Evolutionary conservation across 2,888 invertebrate species (phyloP).

Genomic region (Serripes groenlandicus): DNA sequence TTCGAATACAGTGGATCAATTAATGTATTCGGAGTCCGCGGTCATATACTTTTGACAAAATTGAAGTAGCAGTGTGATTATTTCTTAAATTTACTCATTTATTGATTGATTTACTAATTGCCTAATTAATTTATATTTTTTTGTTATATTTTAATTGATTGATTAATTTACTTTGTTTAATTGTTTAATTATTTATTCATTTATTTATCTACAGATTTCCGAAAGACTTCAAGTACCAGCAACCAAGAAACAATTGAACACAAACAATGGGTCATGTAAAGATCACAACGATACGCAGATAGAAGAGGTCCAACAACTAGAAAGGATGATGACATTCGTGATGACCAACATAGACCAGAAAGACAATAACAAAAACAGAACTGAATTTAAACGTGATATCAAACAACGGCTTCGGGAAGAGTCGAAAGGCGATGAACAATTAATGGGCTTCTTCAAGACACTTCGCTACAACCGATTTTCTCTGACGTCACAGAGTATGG

Average conservation of each 20-base stretch:
- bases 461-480: slow-evolving; percentile 31
- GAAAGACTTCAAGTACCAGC: neutral
- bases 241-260: neutral
- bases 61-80: no score
- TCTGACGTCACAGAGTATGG: slow-evolving; percentile 24
- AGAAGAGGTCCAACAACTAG: slow-evolving; percentile 41
- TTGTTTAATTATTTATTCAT: no score
- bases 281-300: neutral
- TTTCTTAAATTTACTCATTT: no score
- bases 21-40: no score
- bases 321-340: slow-evolving; percentile 55
- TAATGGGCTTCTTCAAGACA: slow-evolving; percentile 39
- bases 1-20: no score
- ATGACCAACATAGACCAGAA: slow-evolving; percentile 17
- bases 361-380: slow-evolving; percentile 35
- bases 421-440: slow-evolving; percentile 40
- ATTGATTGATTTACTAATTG: no score
- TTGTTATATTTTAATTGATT: no score
- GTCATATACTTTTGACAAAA: no score
- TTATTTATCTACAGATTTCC: neutral
- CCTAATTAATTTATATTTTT: no score
- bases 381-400: slow-evolving; percentile 28
- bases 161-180: no score
- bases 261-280: neutral
- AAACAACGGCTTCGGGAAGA: slow-evolving; percentile 35